Evolutionary conservation across 2,113 vertebrate genomes (phyloP).

Genomic region (Myrmophylax atrothorax): DNA sequence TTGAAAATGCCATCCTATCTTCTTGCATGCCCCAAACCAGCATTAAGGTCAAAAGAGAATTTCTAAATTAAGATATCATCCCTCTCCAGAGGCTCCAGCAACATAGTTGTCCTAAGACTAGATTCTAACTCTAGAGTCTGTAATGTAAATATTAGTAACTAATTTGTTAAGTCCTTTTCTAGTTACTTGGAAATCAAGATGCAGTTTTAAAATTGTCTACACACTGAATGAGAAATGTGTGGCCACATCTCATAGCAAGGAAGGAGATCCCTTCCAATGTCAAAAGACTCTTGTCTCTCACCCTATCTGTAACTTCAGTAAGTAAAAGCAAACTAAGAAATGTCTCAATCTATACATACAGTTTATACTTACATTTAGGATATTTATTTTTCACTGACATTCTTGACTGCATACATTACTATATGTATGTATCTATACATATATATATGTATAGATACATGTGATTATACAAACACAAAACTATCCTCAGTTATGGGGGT

Average conservation of each 20-base stretch:
- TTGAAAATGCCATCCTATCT: not conserved
- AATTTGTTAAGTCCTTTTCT: not conserved
- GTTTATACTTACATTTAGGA: not conserved
- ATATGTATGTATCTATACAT: accelerated
- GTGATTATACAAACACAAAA: not conserved
- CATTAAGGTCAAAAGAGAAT: not conserved
- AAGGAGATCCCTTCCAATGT: not conserved
- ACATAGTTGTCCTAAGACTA: not conserved
- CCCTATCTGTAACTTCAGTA: not conserved
- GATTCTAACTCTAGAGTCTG: not conserved
- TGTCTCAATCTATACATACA: not conserved
- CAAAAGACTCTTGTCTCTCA: not conserved
- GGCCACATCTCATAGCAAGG: not conserved
- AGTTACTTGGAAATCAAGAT: not conserved
- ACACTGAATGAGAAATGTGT: not conserved
- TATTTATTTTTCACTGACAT: not conserved
- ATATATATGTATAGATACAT: too few relatives aligned
- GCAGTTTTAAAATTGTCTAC: not conserved
- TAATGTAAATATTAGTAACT: not conserved
- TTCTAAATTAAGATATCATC: not conserved
- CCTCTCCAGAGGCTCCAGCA: not conserved
- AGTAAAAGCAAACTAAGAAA: not conserved
- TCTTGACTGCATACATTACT: not conserved
- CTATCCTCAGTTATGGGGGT: not conserved
- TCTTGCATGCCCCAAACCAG: not conserved